These are phyloP conservation scores for Pardalotus punctatus DNA, from an alignment of 2,113 vertebrate genomes.

Conservation along the genomic window DNA sequence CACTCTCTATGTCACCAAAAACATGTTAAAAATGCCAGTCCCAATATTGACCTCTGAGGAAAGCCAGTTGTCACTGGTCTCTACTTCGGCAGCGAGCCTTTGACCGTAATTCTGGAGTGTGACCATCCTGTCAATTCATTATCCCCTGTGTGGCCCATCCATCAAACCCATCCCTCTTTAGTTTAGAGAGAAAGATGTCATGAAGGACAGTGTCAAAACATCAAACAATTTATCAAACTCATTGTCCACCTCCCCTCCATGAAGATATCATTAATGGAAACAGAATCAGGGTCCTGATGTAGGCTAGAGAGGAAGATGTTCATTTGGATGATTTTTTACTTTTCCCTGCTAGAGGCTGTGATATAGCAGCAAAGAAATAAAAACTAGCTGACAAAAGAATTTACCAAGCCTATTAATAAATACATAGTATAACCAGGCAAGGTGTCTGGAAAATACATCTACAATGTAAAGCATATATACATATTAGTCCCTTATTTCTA, in stretches of 20 bases:
- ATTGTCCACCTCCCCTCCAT: neutral
- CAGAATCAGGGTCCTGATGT: neutral
- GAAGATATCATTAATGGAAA: neutral
- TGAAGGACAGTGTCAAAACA: neutral
- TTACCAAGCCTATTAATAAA: neutral
- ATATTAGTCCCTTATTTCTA: neutral
- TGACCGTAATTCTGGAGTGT: neutral
- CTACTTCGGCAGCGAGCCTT: neutral
- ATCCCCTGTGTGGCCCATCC: neutral
- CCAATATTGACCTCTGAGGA: neutral
- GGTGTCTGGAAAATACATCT: neutral
- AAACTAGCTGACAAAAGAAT: neutral
- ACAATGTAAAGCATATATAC: neutral
- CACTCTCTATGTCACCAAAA: rapidly evolving
- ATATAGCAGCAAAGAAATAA: neutral
- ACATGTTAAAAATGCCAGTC: rapidly evolving
- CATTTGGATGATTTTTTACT: neutral
- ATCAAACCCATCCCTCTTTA: neutral
- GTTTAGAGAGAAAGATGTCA: neutral
- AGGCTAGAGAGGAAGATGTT: neutral
- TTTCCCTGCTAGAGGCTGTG: neutral
- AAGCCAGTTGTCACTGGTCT: neutral
- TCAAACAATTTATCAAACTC: neutral
- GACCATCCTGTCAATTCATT: neutral
- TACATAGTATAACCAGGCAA: neutral